Evolutionary conservation across 1,140 invertebrate genomes (phyloP).

Genomic region (Aphidius gifuensis): DNA sequence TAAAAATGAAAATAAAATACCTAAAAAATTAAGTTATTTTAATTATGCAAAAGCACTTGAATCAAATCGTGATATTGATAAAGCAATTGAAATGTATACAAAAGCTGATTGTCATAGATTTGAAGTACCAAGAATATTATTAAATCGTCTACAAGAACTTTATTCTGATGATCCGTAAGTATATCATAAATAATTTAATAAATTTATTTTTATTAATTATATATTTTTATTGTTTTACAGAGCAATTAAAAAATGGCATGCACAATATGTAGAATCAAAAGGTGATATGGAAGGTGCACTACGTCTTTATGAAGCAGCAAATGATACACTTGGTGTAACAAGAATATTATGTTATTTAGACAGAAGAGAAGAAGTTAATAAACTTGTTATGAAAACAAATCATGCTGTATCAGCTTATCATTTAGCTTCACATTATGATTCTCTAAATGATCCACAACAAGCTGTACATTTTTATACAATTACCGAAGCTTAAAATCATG

Average conservation of each 20-base stretch:
- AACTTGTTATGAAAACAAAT: conserved; percentile 72
- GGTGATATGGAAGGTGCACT: conserved; percentile 90
- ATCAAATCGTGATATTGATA: conserved; percentile 64
- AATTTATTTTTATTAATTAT: not conserved
- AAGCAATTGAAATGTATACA: conserved; percentile 72
- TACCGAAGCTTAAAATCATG: conserved; percentile 80
- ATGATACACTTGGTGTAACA: conserved; percentile 77
- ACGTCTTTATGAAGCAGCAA: conserved; percentile 82
- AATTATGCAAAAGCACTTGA: conserved; percentile 77
- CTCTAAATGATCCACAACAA: conserved; percentile 78
- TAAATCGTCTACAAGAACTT: conserved; percentile 68
- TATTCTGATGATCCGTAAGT: conserved; percentile 74
- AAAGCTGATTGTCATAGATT: conserved; percentile 83
- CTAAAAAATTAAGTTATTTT: conserved; percentile 86
- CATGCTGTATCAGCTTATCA: conserved; percentile 86
- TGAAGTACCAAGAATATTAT: conserved; percentile 90
- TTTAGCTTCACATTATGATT: conserved; percentile 90
- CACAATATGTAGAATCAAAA: conserved; percentile 92
- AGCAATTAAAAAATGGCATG: conserved; percentile 82
- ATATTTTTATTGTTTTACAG: conserved; percentile 30
- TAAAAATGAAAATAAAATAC: conserved; percentile 77
- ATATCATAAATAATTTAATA: conserved; percentile 6
- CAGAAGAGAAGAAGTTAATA: conserved; percentile 78
- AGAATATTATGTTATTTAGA: conserved; percentile 83
- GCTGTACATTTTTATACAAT: conserved; percentile 81